Conservation (phyloP, 2,797 vertebrate species). For the Cyclura pinguis region DNA sequence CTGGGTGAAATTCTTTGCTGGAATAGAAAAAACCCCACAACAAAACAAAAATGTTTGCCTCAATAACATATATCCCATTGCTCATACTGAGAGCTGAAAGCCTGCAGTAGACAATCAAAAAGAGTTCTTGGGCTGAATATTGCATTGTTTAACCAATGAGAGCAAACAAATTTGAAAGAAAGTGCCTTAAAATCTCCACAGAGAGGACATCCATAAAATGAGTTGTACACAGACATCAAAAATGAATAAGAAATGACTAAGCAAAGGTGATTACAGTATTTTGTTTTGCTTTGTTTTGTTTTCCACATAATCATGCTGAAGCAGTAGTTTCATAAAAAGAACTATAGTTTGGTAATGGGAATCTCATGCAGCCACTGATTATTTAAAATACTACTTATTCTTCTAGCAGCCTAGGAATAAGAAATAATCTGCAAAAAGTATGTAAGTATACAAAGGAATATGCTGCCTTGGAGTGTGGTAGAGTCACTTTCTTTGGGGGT, state of each 20-base stretch:
- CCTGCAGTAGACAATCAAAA: not conserved
- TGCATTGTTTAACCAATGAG: conserved; percentile 12
- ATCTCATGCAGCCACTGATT: not conserved
- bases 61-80: conserved; percentile 1
- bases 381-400: not conserved
- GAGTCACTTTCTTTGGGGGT: no score
- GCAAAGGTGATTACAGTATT: not conserved
- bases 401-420: not conserved
- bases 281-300: not conserved
- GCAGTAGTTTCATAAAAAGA: not conserved
- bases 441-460: not conserved
- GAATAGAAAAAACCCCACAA: not conserved
- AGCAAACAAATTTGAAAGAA: not conserved
- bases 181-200: not conserved
- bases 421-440: not conserved
- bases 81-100: not conserved
- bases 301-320: not conserved
- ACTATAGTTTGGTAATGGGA: not conserved
- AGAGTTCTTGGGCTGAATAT: not conserved
- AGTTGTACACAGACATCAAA: not conserved
- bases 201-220: conserved; percentile 26
- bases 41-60: conserved; percentile 19
- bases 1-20: not conserved
- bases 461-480: no score
- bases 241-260: not conserved